Conservation (phyloP, 2,113 vertebrate genomes). For the Xenopus borealis region DNA sequence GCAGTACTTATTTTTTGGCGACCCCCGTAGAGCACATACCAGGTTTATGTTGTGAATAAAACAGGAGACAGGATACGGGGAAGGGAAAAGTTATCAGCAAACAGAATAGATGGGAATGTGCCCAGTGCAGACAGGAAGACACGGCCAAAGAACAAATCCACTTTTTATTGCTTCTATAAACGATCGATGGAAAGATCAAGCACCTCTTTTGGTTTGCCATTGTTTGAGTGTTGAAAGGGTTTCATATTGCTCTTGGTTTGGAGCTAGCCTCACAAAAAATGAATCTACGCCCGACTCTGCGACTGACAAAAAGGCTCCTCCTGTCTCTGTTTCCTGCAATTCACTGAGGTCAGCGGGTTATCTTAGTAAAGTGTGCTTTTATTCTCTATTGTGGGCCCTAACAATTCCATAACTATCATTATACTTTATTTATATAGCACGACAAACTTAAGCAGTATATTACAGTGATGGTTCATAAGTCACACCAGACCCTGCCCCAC, state of each 20-base stretch:
- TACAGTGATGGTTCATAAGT: too few species aligned
- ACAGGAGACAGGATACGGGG: slow-evolving; percentile 26
- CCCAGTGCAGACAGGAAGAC: slow-evolving; percentile 16
- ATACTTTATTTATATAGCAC: too few species aligned
- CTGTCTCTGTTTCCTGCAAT: slow-evolving; percentile 37
- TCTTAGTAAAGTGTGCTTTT: neutral
- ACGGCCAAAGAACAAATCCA: neutral
- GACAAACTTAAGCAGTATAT: too few species aligned
- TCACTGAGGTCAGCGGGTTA: slow-evolving; percentile 37
- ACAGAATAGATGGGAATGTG: neutral
- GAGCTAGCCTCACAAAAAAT: neutral
- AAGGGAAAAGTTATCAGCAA: slow-evolving; percentile 1
- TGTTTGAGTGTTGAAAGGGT: slow-evolving; percentile 1
- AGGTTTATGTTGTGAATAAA: neutral
- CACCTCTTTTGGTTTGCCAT: neutral
- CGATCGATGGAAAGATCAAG: slow-evolving; percentile 17
- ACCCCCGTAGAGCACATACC: neutral
- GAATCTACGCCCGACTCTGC: too few species aligned
- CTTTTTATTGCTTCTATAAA: slow-evolving; percentile 2
- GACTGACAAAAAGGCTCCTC: neutral
- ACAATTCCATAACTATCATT: slow-evolving; percentile 12
- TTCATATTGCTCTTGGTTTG: slow-evolving; percentile 3
- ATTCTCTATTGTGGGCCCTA: neutral
- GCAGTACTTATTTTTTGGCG: too few species aligned
- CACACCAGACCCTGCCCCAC: too few species aligned